Evolutionary conservation across 2,797 vertebrate genomes (phyloP), one percentile per base, ranked within the genome.

Genomic region (Hoplostethus mediterraneus): DNA sequence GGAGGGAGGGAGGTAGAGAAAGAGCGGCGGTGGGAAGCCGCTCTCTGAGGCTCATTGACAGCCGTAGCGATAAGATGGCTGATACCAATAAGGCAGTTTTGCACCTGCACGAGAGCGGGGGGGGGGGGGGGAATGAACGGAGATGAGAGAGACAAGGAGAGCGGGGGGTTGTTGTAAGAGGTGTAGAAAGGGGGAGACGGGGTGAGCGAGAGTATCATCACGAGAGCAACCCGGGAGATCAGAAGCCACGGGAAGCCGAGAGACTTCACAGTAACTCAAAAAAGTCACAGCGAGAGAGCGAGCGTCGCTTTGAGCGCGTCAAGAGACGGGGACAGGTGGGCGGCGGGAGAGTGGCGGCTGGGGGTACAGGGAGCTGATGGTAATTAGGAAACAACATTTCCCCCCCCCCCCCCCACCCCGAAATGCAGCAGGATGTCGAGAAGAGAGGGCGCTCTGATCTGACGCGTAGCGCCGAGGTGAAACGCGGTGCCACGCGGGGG

Each of bases 181-280:
- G 38, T 54, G 60, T 38, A 30, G 45, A 57, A 31, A 67, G n/a
- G 70, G 70, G 21, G 74, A 77, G 5, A 56, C 1, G 67, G 56
- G 80, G 73, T 84, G 68, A 89, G 81, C 28, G 31, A 75, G 83
- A 74, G 80, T 84, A 81, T 82, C 75, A 75, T 65, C 72, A 52
- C 66, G 70, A 71, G 51, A 78, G 47, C 52, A 62, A 80, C 67
- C 64, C 60, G 64, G 64, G 65, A 79, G 83, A 90, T 89, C 77
- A 75, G 63, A 82, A 65, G 74, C 60, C 25, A 31, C 7, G 0
- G 56, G n/a, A n/a, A n/a, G n/a, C 63, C 8, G 31, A 69, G 75
- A 82, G 68, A 77, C 77, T 82, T 84, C 77, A 85, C 58, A 87
- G 72, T 64, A 44, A 11, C 12, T 0, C 79, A 67, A 14, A n/a